Base-by-base conservation (phyloP, 2,797 vertebrate species). In the Propithecus perrieri region DNA sequence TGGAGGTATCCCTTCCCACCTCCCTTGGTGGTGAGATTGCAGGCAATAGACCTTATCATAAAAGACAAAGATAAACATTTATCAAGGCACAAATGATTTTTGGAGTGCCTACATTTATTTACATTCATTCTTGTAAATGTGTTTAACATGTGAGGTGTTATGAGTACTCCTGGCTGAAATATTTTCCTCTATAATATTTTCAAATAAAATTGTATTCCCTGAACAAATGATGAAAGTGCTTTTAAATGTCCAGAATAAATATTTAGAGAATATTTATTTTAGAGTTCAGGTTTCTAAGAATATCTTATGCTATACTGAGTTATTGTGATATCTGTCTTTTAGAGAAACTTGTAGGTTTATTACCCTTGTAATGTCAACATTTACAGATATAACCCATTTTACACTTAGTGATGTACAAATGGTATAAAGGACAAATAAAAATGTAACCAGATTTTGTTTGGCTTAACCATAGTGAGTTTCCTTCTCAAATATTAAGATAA, bases 21-120 rank as follows among this genome's bases (percentile, higher is more conserved):
- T 69, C 79, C 86, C 24, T 55, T 10, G 17, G 67, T 63, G 11
- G 78, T 81, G 48, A 83, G 71, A 84, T 28, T 84, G 48, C 9
- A 53, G 76, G 80, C 53, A 90, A 79, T 61, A 85, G 76, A 57
- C 12, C 10, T 89, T 87, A 92, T 50, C 41, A 67, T 20, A 76
- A 80, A 96, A 81, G 53, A 38, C 18, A 87, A 80, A 26, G 30
- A 63, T 85, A 87, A 86, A 93, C 78, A 96, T 59, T 96, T 95
- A 78, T 78, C 11, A 43, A 35, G 41, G 22, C 17, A 85, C 30
- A 69, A 80, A 93, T 86, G 41, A 46, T 84, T 61, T 69, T 59
- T 85, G 74, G 61, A 92, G 38, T 17, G 15, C 38, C 28, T 33
- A 41, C 26, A 72, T 59, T 95, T 72, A 65, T 83, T 96, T 95